Evolutionary conservation across 2,888 invertebrate species (phyloP).

Genomic region (Cataglyphis altisquamis): DNA sequence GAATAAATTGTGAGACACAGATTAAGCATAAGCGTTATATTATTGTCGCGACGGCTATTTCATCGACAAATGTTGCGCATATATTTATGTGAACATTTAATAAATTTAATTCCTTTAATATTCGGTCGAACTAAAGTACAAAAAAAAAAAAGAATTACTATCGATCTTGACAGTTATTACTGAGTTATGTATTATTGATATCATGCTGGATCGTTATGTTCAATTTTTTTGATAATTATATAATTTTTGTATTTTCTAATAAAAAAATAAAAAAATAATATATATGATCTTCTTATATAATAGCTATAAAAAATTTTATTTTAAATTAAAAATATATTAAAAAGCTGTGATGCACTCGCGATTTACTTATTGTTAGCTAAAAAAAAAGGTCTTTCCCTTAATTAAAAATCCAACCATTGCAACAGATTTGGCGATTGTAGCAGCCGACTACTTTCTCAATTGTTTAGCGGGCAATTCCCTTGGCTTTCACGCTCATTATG

Average conservation of each 20-base stretch:
- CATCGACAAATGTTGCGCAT: background rate
- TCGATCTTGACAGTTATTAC: background rate
- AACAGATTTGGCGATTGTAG: background rate
- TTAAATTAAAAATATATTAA: background rate
- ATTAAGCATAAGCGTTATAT: background rate
- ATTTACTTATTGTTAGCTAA: background rate
- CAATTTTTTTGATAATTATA: background rate
- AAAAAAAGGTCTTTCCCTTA: background rate
- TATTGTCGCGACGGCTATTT: background rate
- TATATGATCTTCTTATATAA: background rate
- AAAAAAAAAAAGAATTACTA: background rate
- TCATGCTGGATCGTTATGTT: background rate
- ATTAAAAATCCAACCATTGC: background rate
- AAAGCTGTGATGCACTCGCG: background rate
- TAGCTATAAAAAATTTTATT: background rate
- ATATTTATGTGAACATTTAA: background rate
- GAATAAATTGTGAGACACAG: slow-evolving; percentile 3
- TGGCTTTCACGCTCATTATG: slow-evolving; percentile 22
- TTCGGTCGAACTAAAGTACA: background rate
- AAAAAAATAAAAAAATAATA: background rate
- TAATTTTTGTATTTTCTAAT: background rate
- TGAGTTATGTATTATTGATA: background rate
- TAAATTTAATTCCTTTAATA: background rate
- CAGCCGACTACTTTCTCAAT: background rate
- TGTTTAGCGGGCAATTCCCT: slow-evolving; percentile 40